These are phyloP conservation scores for Sphenopsis melanotis DNA, from an alignment of 2,797 vertebrate genomes.

Conservation along the genomic window DNA sequence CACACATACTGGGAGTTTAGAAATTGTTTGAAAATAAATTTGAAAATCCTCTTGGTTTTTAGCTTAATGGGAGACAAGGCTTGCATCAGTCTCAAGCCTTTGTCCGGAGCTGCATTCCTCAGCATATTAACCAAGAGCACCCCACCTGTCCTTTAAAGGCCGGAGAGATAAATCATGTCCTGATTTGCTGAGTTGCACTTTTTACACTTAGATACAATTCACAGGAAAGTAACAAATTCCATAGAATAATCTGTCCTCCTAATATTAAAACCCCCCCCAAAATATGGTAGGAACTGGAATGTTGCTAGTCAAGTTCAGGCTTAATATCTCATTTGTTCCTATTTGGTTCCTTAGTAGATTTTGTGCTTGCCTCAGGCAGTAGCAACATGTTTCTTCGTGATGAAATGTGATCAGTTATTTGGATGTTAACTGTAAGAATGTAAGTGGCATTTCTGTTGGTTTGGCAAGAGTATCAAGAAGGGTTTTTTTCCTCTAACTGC, in stretches of 20 bases:
- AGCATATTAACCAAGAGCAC: background rate
- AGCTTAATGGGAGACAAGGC: background rate
- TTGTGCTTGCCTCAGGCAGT: background rate
- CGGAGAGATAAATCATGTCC: background rate
- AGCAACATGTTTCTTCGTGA: conserved; percentile 37
- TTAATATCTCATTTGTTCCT: conserved; percentile 22
- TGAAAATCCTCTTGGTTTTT: background rate
- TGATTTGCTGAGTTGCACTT: background rate
- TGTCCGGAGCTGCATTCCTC: background rate
- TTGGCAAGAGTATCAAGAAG: background rate
- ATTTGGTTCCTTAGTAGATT: background rate
- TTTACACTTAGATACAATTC: background rate
- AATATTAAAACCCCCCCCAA: background rate
- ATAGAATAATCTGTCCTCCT: background rate
- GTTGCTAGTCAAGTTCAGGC: conserved; percentile 18
- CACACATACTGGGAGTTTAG: background rate
- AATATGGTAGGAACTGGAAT: conserved; percentile 38
- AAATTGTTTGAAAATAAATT: background rate
- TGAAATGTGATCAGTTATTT: conserved; percentile 34
- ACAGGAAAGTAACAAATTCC: background rate
- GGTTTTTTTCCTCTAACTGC: background rate
- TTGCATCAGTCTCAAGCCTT: background rate
- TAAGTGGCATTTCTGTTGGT: background rate
- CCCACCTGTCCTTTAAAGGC: background rate
- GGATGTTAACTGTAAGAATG: conserved; percentile 1